Evolutionary conservation across 2,888 invertebrate genomes (phyloP).

Genomic region (Bombylius major): DNA sequence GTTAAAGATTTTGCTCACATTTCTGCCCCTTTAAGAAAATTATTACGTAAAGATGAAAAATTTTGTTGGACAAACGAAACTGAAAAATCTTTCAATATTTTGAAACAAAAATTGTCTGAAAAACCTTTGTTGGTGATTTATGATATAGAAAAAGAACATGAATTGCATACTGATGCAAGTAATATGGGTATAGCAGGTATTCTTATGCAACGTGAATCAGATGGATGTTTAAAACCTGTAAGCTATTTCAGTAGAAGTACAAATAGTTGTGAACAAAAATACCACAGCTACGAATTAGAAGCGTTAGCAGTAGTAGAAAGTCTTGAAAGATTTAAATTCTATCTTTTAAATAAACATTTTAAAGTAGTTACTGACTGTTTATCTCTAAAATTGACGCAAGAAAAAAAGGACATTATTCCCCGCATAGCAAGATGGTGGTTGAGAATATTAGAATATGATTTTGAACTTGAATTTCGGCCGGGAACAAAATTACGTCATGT

Average conservation of each 20-base stretch:
- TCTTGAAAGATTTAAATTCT: slow-evolving; percentile 1
- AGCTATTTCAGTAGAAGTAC: slow-evolving; percentile 3
- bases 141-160: too few relatives aligned
- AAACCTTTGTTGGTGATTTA: too few relatives aligned
- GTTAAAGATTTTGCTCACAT: too few relatives aligned
- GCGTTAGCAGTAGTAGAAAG: slow-evolving; percentile 1
- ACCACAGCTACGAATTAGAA: slow-evolving; percentile 1
- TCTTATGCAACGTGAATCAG: background rate
- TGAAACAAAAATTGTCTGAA: too few relatives aligned
- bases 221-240: background rate
- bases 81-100: too few relatives aligned
- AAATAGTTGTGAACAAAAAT: background rate
- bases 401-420: slow-evolving; percentile 1
- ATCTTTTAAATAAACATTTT: slow-evolving; percentile 1
- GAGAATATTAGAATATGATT: background rate
- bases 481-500: background rate
- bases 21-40: too few relatives aligned
- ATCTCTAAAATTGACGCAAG: background rate
- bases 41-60: too few relatives aligned
- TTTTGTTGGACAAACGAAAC: too few relatives aligned
- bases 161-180: too few relatives aligned
- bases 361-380: slow-evolving; percentile 4
- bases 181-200: slow-evolving; percentile 3
- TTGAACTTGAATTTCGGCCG: background rate
- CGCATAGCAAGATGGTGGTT: slow-evolving; percentile 7